Evolutionary conservation across 64 coral and sea anemone genomes (phyloP).

Genomic region (Dendrophyllia cribrosa): DNA sequence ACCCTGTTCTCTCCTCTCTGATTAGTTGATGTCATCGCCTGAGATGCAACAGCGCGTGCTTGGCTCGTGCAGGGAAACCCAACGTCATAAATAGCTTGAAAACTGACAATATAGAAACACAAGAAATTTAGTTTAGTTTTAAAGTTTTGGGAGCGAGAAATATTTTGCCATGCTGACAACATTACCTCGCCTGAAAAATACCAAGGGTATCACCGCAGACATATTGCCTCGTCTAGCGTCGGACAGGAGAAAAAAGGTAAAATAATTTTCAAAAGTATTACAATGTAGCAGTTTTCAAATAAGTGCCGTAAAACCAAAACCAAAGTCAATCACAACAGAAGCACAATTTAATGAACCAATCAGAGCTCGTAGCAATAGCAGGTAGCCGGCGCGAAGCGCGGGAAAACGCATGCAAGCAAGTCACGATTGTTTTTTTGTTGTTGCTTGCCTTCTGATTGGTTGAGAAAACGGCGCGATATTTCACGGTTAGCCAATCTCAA

Average conservation of each 20-base stretch:
- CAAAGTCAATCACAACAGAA: no score
- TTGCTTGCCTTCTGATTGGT: no score
- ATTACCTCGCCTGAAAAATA: not conserved
- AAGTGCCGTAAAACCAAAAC: no score
- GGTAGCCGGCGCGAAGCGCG: no score
- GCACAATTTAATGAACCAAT: no score
- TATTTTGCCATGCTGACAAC: slow-evolving; percentile 21
- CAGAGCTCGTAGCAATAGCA: no score
- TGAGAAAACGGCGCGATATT: no score
- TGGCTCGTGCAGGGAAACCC: not conserved
- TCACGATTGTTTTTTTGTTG: no score
- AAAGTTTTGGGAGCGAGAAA: not conserved
- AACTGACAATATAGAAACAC: not conserved
- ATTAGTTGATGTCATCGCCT: not conserved
- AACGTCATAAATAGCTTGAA: slow-evolving; percentile 5
- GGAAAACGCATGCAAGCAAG: no score
- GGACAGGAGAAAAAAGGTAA: slow-evolving; percentile 50
- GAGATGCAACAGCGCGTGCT: not conserved
- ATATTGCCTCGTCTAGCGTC: slow-evolving; percentile 2
- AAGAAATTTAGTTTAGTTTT: not conserved
- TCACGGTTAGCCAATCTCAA: no score
- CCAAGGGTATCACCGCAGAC: not conserved
- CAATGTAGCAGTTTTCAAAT: no score
- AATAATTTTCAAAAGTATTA: not conserved
- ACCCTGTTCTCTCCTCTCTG: not conserved